These are phyloP conservation scores for Astatoreochromis straeleni DNA, from an alignment of 2,113 vertebrate genomes.

Conservation along the genomic window DNA sequence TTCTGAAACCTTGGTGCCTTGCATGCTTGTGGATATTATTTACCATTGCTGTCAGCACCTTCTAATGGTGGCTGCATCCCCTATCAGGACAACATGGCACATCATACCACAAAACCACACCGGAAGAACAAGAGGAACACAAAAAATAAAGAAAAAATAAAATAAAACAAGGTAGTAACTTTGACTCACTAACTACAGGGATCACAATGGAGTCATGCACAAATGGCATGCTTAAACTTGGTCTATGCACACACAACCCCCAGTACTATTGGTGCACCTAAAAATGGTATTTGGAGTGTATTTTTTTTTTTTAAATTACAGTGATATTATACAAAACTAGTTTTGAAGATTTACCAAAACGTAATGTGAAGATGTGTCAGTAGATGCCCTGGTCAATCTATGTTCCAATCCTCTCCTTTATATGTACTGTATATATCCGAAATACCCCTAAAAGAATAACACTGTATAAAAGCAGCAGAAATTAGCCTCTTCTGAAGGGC, in stretches of 20 bases:
- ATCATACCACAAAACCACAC: neutral
- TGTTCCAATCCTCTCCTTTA: neutral
- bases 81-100: neutral
- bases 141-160: neutral
- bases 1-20: neutral
- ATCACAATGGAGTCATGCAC: neutral
- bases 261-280: neutral
- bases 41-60: neutral
- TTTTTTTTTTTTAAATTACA: neutral
- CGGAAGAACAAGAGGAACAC: neutral
- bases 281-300: neutral
- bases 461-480: neutral
- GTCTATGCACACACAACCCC: neutral
- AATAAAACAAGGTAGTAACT: neutral
- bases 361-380: neutral
- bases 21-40: neutral
- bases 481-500: neutral
- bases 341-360: neutral
- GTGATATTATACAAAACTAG: fast-evolving
- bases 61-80: neutral
- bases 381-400: neutral
- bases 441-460: neutral
- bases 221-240: neutral
- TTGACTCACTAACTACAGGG: neutral
- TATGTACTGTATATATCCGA: neutral